Percentiles rank a stretch among this genome's conserved stretches.
These are phyloP conservation scores for Urophycis tenuis DNA, from an alignment of 2,797 vertebrate genomes.

Conservation along the genomic window DNA sequence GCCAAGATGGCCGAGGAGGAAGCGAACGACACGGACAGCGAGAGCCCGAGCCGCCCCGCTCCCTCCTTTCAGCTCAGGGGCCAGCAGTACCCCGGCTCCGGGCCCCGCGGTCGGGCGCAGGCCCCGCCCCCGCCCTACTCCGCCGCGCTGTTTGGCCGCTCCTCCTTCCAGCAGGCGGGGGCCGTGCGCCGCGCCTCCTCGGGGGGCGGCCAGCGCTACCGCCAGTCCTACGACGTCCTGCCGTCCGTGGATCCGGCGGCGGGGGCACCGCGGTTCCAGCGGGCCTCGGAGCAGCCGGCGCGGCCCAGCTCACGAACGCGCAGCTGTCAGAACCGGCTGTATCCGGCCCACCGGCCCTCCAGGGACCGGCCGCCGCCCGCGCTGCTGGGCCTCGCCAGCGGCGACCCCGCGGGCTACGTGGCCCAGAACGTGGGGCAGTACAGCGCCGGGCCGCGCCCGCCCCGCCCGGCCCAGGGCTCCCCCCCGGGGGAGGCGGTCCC, in stretches of 20 bases:
- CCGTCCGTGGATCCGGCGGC: slow-evolving; percentile 55
- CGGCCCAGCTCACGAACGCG: slow-evolving; percentile 35
- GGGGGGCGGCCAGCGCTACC: slow-evolving; percentile 45
- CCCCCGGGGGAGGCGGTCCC: slow-evolving; percentile 43
- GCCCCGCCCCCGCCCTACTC: slow-evolving; percentile 30
- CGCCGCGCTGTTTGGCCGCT: slow-evolving; percentile 35
- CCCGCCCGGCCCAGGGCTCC: background rate
- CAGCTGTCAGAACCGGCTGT: slow-evolving; percentile 29
- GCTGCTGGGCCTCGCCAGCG: slow-evolving; percentile 15
- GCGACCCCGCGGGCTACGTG: slow-evolving; percentile 21
- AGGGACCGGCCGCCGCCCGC: slow-evolving; percentile 31
- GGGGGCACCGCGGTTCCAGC: slow-evolving; percentile 57
- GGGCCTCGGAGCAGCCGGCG: slow-evolving; percentile 37
- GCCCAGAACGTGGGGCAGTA: slow-evolving; percentile 22
- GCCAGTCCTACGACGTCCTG: slow-evolving; percentile 58
- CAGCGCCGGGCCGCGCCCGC: slow-evolving; percentile 11
- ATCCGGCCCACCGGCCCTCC: slow-evolving; percentile 30
- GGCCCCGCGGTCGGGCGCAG: slow-evolving; percentile 45
- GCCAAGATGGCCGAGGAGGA: slow-evolving; percentile 53
- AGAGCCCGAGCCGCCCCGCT: slow-evolving; percentile 17
- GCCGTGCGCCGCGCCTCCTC: slow-evolving; percentile 44
- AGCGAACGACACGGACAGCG: slow-evolving; percentile 22
- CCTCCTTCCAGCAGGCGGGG: slow-evolving; percentile 46
- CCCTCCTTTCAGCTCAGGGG: slow-evolving; percentile 38
- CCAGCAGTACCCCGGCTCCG: slow-evolving; percentile 30